Evolutionary conservation across 2,888 invertebrate species (phyloP).

Genomic region (Sisyra terminalis): DNA sequence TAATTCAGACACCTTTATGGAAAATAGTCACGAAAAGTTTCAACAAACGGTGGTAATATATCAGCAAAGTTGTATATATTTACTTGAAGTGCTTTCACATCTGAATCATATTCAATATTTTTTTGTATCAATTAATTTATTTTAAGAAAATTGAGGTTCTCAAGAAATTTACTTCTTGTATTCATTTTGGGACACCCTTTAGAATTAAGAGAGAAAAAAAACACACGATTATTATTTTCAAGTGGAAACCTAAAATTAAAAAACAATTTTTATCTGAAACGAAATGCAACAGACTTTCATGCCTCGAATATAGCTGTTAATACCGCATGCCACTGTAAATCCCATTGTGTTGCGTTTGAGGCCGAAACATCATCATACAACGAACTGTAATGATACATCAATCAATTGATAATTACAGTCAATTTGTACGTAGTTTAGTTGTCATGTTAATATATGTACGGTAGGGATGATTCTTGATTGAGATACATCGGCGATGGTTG

Average conservation of each 20-base stretch:
- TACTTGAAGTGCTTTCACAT: too few relatives aligned
- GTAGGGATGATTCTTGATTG: too few relatives aligned
- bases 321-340: too few relatives aligned
- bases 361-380: slow-evolving; percentile 1
- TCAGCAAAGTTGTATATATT: too few relatives aligned
- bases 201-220: neutral
- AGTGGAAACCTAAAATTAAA: slow-evolving; percentile 5
- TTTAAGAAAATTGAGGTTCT: neutral
- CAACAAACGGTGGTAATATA: too few relatives aligned
- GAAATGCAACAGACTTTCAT: neutral
- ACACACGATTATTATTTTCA: slow-evolving; percentile 1
- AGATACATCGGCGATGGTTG: too few relatives aligned
- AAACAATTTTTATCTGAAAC: slow-evolving; percentile 4
- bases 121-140: neutral
- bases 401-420: slow-evolving; percentile 9
- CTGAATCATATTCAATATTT: too few relatives aligned
- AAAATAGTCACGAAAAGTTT: too few relatives aligned
- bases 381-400: slow-evolving; percentile 8
- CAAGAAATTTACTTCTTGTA: neutral
- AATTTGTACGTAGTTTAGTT: slow-evolving; percentile 9
- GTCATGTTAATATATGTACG: slow-evolving; percentile 1
- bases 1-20: too few relatives aligned
- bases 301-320: too few relatives aligned
- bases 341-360: neutral
- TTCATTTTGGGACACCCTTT: neutral